phyloP scores from a whole-genome alignment of 2,113 vertebrate species.

The Alaudala cheleensis region DNA sequence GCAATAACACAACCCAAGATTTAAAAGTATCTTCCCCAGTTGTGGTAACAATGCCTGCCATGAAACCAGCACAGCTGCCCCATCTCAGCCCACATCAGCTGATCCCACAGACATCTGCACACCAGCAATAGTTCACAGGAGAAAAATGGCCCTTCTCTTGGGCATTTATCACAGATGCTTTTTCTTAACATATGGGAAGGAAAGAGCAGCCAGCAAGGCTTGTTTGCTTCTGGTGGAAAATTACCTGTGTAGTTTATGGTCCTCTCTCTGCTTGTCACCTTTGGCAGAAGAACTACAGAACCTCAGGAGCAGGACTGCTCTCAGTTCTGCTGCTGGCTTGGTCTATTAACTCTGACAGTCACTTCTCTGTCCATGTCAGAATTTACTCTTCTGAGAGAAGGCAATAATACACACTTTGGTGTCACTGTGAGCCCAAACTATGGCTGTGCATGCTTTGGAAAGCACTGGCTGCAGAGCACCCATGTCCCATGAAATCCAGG shows the following conservation, averaged over 20 bases:
- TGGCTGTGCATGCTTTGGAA: neutral
- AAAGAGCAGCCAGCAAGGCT: neutral
- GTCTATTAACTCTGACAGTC: neutral
- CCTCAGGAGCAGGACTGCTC: neutral
- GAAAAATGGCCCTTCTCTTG: neutral
- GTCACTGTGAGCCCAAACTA: neutral
- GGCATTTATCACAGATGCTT: constrained; percentile 3
- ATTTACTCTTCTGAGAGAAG: neutral
- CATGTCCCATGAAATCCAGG: neutral
- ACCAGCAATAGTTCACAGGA: neutral
- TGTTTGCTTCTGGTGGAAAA: constrained; percentile 42
- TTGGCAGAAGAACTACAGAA: constrained; percentile 5
- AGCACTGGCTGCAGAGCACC: neutral
- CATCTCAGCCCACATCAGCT: neutral
- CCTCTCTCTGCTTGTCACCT: neutral
- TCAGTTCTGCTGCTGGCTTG: constrained; percentile 6
- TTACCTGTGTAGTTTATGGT: neutral
- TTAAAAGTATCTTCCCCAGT: neutral
- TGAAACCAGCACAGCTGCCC: neutral
- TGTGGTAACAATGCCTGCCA: neutral
- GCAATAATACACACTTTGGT: neutral
- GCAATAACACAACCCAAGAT: neutral
- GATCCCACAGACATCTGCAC: neutral
- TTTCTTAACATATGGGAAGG: constrained; percentile 26
- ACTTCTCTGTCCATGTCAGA: neutral